Evolutionary conservation across 1,140 invertebrate species (phyloP).

Genomic region (Schlechtendalia chinensis): DNA sequence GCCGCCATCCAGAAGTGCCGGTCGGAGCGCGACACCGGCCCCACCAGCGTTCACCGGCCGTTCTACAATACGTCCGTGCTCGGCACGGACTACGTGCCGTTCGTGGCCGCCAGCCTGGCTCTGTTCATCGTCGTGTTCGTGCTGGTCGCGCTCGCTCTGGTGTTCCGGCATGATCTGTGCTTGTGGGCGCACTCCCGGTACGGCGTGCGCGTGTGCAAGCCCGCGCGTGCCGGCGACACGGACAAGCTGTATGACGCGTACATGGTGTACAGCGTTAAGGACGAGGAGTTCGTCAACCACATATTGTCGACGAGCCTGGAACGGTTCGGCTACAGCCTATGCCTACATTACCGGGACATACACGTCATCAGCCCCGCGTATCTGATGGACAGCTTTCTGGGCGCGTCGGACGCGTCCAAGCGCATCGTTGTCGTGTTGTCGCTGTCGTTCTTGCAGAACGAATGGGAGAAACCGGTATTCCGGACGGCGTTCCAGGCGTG

Average conservation of each 20-base stretch:
- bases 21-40: conserved; percentile 63
- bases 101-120: conserved; percentile 71
- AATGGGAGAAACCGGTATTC: conserved; percentile 92
- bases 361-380: conserved; percentile 72
- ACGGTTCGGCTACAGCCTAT: conserved; percentile 59
- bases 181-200: conserved; percentile 77
- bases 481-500: conserved; percentile 86
- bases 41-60: conserved; percentile 63
- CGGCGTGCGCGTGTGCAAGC: conserved; percentile 79
- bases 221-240: conserved; percentile 70
- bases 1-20: conserved; percentile 64
- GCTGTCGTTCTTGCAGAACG: conserved; percentile 88
- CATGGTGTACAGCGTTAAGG: conserved; percentile 86
- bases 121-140: conserved; percentile 74
- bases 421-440: conserved; percentile 87
- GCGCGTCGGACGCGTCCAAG: conserved; percentile 84
- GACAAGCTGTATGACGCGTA: conserved; percentile 87
- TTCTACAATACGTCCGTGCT: conserved; percentile 61
- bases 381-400: conserved; percentile 80
- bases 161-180: conserved; percentile 70
- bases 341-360: conserved; percentile 81
- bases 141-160: conserved; percentile 70
- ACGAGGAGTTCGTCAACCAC: conserved; percentile 83
- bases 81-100: conserved; percentile 67
- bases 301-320: conserved; percentile 78